Conservation (phyloP, 2,888 invertebrate species). For the Pandemis heparana region DNA sequence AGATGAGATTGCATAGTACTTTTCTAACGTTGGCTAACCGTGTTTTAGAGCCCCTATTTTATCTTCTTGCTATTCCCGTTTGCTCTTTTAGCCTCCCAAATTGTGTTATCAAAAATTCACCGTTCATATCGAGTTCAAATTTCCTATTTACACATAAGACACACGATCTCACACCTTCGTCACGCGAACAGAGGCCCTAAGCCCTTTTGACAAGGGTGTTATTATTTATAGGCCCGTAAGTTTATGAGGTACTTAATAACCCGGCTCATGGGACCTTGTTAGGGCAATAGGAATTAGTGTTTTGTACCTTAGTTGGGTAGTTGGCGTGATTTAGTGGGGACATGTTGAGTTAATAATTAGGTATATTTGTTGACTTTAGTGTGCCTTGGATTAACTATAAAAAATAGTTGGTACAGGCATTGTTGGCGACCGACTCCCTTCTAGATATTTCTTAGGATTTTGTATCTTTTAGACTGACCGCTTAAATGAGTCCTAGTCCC, state of each 20-base stretch:
- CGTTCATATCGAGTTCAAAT: slow-evolving; percentile 15
- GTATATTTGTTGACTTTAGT: slow-evolving; percentile 16
- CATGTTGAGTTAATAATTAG: slow-evolving; percentile 33
- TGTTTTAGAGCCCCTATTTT: too few species aligned
- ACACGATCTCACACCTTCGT: slow-evolving; percentile 40
- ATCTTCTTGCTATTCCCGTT: too few species aligned
- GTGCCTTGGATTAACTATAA: not conserved
- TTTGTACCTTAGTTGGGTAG: slow-evolving; percentile 37
- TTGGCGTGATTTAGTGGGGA: slow-evolving; percentile 30
- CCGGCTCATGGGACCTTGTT: slow-evolving; percentile 43
- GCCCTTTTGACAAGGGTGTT: slow-evolving; percentile 73
- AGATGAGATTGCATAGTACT: too few species aligned
- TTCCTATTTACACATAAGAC: slow-evolving; percentile 28
- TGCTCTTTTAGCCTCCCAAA: not conserved
- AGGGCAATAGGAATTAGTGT: slow-evolving; percentile 41
- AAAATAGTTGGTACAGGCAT: too few species aligned
- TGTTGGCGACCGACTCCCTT: too few species aligned
- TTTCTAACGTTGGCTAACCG: too few species aligned
- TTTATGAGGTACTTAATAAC: slow-evolving; percentile 58
- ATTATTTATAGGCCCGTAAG: slow-evolving; percentile 68
- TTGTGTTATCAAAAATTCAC: slow-evolving; percentile 16
- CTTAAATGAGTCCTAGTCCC: too few species aligned
- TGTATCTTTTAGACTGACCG: too few species aligned
- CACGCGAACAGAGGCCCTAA: slow-evolving; percentile 50
- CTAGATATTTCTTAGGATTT: too few species aligned